These are phyloP conservation scores for Lontra canadensis DNA, from an alignment of 2,113 vertebrate genomes.

Conservation along the genomic window DNA sequence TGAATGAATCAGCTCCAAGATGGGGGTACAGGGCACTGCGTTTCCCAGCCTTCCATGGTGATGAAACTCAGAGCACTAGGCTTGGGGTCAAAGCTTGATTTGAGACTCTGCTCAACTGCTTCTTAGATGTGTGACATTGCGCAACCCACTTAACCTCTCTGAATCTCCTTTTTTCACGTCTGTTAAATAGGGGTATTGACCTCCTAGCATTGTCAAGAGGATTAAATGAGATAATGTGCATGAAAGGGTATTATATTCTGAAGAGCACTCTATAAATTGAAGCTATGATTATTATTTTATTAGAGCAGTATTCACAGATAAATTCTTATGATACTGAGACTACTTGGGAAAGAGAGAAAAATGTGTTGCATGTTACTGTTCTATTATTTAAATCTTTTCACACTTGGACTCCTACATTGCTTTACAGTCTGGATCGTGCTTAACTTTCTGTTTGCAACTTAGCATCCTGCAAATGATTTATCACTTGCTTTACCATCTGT, in stretches of 20 bases:
- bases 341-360: conserved; percentile 13
- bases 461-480: conserved; percentile 58
- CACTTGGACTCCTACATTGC: conserved; percentile 43
- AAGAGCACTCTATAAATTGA: neutral
- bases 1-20: neutral
- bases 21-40: neutral
- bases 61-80: neutral
- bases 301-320: neutral
- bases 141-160: neutral
- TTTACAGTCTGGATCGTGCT: conserved; percentile 43
- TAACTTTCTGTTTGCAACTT: conserved; percentile 64
- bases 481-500: conserved; percentile 60
- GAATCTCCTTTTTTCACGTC: neutral
- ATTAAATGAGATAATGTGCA: neutral
- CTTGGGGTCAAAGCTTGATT: neutral
- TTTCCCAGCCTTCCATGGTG: neutral
- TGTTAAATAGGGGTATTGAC: neutral
- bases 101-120: neutral
- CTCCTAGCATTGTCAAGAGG: neutral
- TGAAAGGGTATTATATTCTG: neutral
- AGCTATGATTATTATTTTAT: neutral
- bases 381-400: conserved; percentile 59
- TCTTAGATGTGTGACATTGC: neutral
- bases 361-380: neutral
- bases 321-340: neutral